Percentiles rank a stretch among this genome's conserved stretches.
phyloP scores from a whole-genome alignment of 2,888 invertebrate genomes.

The Allacma fusca region DNA sequence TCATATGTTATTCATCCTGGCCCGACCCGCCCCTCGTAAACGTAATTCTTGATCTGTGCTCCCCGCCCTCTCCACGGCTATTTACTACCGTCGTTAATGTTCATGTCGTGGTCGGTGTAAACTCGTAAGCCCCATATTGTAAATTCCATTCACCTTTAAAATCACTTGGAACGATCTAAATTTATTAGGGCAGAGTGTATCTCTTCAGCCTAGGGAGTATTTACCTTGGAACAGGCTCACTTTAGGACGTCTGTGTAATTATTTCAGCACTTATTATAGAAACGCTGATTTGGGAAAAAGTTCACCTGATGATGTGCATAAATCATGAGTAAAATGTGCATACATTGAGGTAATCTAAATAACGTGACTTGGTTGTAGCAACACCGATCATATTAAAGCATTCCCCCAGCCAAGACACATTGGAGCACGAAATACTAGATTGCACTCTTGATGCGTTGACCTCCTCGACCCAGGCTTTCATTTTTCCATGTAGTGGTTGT shows the following conservation, averaged over 20 bases:
- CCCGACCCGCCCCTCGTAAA: not conserved
- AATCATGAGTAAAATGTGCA: no score
- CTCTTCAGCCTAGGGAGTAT: not conserved
- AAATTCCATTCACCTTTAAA: constrained; percentile 12
- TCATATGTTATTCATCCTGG: constrained; percentile 5
- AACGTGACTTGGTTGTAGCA: not conserved
- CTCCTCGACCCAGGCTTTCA: no score
- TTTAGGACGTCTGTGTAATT: no score
- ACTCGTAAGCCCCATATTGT: not conserved
- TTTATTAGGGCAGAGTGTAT: not conserved
- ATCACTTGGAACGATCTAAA: constrained; percentile 2
- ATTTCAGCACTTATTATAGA: no score
- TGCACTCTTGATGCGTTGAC: no score
- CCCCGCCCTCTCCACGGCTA: not conserved
- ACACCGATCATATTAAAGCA: not conserved
- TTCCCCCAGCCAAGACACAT: not conserved
- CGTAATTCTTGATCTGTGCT: constrained; percentile 5
- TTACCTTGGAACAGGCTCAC: no score
- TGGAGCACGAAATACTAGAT: no score
- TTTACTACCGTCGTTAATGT: constrained; percentile 1
- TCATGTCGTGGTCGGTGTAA: not conserved
- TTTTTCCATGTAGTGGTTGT: no score
- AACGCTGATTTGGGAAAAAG: no score
- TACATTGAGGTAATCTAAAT: not conserved
- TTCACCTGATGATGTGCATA: not conserved